These are phyloP conservation scores for Pandemis cinnamomeana DNA, from an alignment of 2,888 invertebrate species.

Conservation along the genomic window DNA sequence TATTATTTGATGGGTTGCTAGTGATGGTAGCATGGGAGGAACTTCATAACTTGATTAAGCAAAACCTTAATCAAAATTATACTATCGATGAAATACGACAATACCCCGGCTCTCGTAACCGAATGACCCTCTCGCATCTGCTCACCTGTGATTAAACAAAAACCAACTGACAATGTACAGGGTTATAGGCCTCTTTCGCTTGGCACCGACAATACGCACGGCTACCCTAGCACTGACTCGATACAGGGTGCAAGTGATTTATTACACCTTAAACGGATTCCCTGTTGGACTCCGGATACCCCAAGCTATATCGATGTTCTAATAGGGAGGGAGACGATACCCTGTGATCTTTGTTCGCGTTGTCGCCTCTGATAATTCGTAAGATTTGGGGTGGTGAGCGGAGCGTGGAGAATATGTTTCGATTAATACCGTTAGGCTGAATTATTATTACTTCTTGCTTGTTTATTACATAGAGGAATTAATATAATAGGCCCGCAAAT, in stretches of 20 bases:
- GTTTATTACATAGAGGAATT: constrained; percentile 1
- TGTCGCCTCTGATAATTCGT: constrained; percentile 35
- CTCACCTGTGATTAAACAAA: constrained; percentile 44
- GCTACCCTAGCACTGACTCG: constrained; percentile 50
- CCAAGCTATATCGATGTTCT: constrained; percentile 45
- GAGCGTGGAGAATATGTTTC: constrained; percentile 26
- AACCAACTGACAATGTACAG: neutral
- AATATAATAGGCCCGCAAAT: too few relatives aligned
- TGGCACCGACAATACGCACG: constrained; percentile 59
- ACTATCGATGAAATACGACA: constrained; percentile 56
- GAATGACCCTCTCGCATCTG: constrained; percentile 71
- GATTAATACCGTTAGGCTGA: constrained; percentile 5
- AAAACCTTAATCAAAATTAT: constrained; percentile 17
- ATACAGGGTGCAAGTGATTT: constrained; percentile 72
- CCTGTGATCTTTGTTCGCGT: constrained; percentile 34
- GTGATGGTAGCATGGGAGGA: too few relatives aligned
- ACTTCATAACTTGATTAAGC: neutral
- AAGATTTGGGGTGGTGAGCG: constrained; percentile 8
- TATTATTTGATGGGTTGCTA: too few relatives aligned
- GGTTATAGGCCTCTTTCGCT: neutral
- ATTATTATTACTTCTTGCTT: constrained; percentile 1
- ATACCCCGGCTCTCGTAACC: constrained; percentile 68
- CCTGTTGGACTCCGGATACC: constrained; percentile 62
- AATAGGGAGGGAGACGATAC: constrained; percentile 21
- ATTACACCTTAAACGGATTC: constrained; percentile 79